Evolutionary conservation across 2,797 vertebrate genomes (phyloP).

Genomic region (Atherinosoma microstoma): DNA sequence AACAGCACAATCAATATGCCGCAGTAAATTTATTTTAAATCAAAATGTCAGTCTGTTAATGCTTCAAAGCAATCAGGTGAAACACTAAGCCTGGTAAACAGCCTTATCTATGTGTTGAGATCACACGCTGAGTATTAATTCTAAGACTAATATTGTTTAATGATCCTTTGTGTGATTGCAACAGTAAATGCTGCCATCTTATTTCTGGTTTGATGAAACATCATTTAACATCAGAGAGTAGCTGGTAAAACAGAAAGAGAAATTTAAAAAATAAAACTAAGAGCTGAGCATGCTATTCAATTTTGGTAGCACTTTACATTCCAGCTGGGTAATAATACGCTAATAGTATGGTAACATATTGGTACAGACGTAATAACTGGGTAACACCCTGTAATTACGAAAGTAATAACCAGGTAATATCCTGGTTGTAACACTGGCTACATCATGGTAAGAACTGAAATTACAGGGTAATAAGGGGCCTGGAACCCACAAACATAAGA

Average conservation of each 20-base stretch:
- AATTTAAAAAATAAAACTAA: conserved; percentile 6
- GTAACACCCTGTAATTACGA: too few relatives aligned
- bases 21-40: conserved; percentile 9
- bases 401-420: too few relatives aligned
- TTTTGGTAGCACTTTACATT: too few relatives aligned
- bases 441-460: too few relatives aligned
- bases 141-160: neutral
- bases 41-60: conserved; percentile 12
- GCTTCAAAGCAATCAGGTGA: neutral
- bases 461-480: too few relatives aligned
- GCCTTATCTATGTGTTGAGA: neutral
- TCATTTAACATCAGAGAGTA: neutral
- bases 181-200: neutral
- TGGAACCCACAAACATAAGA: too few relatives aligned
- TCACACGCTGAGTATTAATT: neutral
- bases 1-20: conserved; percentile 25
- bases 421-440: too few relatives aligned
- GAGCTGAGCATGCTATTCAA: conserved; percentile 2
- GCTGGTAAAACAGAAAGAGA: neutral
- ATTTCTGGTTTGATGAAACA: neutral
- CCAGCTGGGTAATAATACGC: too few relatives aligned
- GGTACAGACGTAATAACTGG: too few relatives aligned
- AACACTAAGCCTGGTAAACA: too few relatives aligned
- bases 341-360: too few relatives aligned
- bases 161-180: neutral